Evolutionary conservation across 2,797 vertebrate genomes (phyloP).

Genomic region (Hapalemur alaotrensis): DNA sequence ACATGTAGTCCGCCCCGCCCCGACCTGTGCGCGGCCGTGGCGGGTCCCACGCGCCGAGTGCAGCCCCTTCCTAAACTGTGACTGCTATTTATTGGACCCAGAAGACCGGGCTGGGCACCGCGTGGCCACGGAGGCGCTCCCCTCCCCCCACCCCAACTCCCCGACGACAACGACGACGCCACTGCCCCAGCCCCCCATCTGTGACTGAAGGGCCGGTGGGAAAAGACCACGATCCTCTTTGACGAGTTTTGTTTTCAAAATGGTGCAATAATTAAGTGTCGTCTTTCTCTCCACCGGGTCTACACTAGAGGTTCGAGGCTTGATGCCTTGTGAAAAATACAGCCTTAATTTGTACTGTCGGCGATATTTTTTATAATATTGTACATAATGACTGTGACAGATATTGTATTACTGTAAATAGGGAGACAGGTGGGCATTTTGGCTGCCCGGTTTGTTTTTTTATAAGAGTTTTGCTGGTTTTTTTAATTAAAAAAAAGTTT

Average conservation of each 20-base stretch:
- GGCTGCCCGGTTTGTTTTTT: constrained; percentile 80
- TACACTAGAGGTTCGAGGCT: constrained; percentile 93
- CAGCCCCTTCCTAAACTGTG: constrained; percentile 70
- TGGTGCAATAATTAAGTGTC: constrained; percentile 85
- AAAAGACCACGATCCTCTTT: constrained; percentile 76
- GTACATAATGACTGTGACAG: constrained; percentile 89
- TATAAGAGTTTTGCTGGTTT: constrained; percentile 74
- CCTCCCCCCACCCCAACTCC: background rate
- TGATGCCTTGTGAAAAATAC: constrained; percentile 92
- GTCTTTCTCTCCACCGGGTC: constrained; percentile 85
- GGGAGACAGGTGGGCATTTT: constrained; percentile 83
- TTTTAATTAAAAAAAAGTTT: constrained; percentile 82
- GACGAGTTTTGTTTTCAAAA: constrained; percentile 82
- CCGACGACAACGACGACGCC: constrained; percentile 63
- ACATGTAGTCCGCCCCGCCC: constrained; percentile 88
- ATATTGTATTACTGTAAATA: constrained; percentile 94
- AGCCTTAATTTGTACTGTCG: constrained; percentile 87
- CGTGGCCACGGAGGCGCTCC: constrained; percentile 62
- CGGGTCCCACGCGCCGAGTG: constrained; percentile 85
- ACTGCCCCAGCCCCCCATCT: constrained; percentile 65
- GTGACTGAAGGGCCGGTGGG: constrained; percentile 78
- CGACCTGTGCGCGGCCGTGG: constrained; percentile 72
- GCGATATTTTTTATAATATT: constrained; percentile 87
- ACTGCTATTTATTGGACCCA: constrained; percentile 84
- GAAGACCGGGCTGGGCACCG: constrained; percentile 70